phyloP scores from a whole-genome alignment of 2,113 vertebrate species.

The Lutjanus erythropterus region DNA sequence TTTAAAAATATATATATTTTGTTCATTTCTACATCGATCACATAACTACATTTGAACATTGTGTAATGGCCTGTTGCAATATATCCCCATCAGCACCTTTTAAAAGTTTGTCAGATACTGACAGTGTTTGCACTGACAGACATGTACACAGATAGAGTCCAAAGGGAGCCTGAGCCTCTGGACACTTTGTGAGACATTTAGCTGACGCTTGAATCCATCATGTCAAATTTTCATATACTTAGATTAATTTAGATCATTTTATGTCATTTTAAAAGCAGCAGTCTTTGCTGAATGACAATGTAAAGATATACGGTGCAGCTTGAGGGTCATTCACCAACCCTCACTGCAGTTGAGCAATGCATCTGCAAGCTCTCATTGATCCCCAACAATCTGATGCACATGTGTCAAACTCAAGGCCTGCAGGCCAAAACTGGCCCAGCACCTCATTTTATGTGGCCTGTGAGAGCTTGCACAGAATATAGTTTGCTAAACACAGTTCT shows the following conservation, averaged over 20 bases:
- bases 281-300: not conserved
- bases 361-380: not conserved
- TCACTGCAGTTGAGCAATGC: not conserved
- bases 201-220: not conserved
- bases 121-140: conserved; percentile 59
- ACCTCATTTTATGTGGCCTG: too few species aligned
- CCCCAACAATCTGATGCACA: too few species aligned
- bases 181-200: not conserved
- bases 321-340: not conserved
- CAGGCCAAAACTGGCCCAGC: too few species aligned
- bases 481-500: too few species aligned
- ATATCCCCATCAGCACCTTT: conserved; percentile 25
- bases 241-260: not conserved
- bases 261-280: not conserved
- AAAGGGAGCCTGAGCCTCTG: conserved; percentile 47
- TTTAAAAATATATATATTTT: not conserved
- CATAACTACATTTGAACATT: conserved; percentile 28
- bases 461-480: too few species aligned
- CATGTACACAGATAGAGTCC: conserved; percentile 56
- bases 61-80: conserved; percentile 54
- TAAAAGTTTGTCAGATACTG: conserved; percentile 39
- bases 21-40: not conserved
- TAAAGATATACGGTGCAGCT: not conserved
- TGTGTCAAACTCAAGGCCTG: too few species aligned
- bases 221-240: not conserved